phyloP scores from a whole-genome alignment of 2,888 invertebrate species.

The Cyclophora punctaria region DNA sequence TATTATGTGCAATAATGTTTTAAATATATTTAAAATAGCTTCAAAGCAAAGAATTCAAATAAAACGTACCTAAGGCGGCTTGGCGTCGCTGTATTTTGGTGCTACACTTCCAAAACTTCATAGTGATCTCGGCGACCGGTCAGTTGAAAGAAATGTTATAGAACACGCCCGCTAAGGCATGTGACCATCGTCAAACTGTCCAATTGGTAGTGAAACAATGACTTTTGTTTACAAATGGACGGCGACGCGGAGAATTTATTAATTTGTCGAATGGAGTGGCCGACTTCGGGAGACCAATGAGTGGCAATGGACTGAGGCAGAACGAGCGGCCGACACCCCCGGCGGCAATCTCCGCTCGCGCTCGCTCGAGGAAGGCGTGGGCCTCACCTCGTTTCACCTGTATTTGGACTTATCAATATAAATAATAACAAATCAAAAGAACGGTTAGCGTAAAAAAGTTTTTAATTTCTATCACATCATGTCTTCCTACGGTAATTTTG shows the following conservation, averaged over 20 bases:
- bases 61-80: conserved; percentile 43
- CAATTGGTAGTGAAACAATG: conserved; percentile 65
- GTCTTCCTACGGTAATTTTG: conserved; percentile 66
- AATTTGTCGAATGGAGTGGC: conserved; percentile 55
- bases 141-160: conserved; percentile 36
- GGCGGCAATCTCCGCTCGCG: conserved; percentile 38
- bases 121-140: conserved; percentile 29
- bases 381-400: conserved; percentile 37
- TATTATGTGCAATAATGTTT: neutral
- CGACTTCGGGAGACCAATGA: conserved; percentile 47
- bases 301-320: conserved; percentile 49
- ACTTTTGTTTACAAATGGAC: conserved; percentile 69
- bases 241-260: conserved; percentile 59
- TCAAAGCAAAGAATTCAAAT: neutral
- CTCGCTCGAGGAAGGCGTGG: conserved; percentile 58
- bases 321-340: conserved; percentile 57
- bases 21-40: too few relatives aligned
- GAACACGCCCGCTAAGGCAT: conserved; percentile 54
- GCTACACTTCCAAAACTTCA: conserved; percentile 70
- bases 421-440: conserved; percentile 29
- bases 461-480: conserved; percentile 70
- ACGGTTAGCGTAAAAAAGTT: conserved; percentile 68
- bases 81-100: conserved; percentile 44
- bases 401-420: conserved; percentile 13
- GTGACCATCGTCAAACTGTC: conserved; percentile 60